These are phyloP conservation scores for Manacus vitellinus DNA, from an alignment of 2,113 vertebrate genomes.

Conservation along the genomic window DNA sequence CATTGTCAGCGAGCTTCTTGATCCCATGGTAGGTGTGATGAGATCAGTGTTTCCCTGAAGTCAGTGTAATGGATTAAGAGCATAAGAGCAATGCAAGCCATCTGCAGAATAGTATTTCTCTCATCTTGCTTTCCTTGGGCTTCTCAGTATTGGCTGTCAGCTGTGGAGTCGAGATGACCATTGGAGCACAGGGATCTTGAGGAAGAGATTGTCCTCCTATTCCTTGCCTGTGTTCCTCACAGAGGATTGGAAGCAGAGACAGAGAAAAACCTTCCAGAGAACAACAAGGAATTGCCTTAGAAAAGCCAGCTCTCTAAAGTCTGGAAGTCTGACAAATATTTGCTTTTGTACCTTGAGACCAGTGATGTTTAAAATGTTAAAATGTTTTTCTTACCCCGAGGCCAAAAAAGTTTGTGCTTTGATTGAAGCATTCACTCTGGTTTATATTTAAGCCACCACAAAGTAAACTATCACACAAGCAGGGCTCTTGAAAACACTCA, in stretches of 20 bases:
- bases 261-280: neutral
- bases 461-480: neutral
- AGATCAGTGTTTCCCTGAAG: neutral
- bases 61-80: neutral
- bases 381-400: slow-evolving; percentile 9
- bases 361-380: slow-evolving; percentile 10
- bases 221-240: neutral
- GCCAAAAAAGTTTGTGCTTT: neutral
- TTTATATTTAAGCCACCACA: slow-evolving; percentile 2
- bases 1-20: neutral
- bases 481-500: neutral
- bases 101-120: neutral
- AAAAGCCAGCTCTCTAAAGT: neutral
- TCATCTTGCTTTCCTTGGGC: neutral
- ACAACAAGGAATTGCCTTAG: neutral
- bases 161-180: accelerated
- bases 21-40: neutral
- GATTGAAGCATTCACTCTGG: slow-evolving; percentile 25
- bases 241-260: neutral
- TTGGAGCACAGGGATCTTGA: neutral
- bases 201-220: neutral
- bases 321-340: slow-evolving; percentile 40
- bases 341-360: neutral
- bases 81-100: neutral
- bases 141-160: neutral